Evolutionary conservation across 2,888 invertebrate species (phyloP).

Genomic region (Camptogramma bilineatum): DNA sequence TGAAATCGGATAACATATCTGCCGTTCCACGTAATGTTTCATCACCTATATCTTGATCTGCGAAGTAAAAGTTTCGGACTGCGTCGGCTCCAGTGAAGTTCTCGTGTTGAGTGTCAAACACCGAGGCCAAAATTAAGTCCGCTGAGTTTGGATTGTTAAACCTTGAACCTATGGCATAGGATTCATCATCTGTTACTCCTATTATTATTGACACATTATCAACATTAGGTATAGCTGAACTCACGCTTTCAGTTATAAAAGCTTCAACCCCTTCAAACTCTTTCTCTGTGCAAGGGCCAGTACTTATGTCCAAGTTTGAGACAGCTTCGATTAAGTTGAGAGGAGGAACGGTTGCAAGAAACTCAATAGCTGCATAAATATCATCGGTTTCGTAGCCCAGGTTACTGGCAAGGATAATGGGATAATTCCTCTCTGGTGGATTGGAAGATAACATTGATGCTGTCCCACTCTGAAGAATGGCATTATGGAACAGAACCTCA

Average conservation of each 20-base stretch:
- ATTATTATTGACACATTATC: constrained; percentile 53
- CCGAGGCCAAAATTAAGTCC: constrained; percentile 23
- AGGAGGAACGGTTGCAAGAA: constrained; percentile 51
- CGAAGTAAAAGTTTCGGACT: constrained; percentile 61
- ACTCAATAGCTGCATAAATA: constrained; percentile 53
- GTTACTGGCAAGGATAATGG: constrained; percentile 53
- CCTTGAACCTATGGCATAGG: constrained; percentile 4
- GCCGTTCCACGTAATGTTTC: constrained; percentile 41
- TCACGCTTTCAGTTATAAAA: constrained; percentile 49
- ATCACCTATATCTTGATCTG: constrained; percentile 52
- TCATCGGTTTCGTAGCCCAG: constrained; percentile 55
- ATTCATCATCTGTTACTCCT: constrained; percentile 55
- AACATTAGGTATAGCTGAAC: constrained; percentile 7
- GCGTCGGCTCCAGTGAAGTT: constrained; percentile 44
- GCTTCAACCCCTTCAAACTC: constrained; percentile 49
- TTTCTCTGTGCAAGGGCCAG: constrained; percentile 59
- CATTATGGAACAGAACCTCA: constrained; percentile 59
- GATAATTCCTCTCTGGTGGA: constrained; percentile 46
- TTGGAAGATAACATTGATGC: constrained; percentile 43
- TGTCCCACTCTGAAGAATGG: constrained; percentile 63
- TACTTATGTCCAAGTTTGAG: constrained; percentile 40
- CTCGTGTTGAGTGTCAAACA: constrained; percentile 49
- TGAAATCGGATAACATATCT: constrained; percentile 55
- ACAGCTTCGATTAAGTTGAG: constrained; percentile 52
- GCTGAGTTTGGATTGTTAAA: constrained; percentile 5